Percentiles rank a stretch among this genome's conserved stretches.
These are phyloP conservation scores for Galeopterus variegatus DNA, from an alignment of 2,113 vertebrate species.

Conservation along the genomic window DNA sequence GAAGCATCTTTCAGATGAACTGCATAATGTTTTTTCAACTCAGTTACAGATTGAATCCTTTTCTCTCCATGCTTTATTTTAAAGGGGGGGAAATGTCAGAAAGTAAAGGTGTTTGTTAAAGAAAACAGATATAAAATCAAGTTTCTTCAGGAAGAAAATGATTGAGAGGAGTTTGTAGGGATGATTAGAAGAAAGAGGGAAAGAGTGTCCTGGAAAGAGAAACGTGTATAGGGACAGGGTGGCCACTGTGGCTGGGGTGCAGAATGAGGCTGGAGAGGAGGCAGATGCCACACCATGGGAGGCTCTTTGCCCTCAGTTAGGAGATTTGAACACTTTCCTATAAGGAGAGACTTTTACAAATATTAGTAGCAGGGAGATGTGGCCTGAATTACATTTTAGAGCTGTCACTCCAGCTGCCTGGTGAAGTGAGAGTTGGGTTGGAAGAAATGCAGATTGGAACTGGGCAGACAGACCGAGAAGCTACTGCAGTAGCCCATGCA, in stretches of 20 bases:
- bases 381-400: background rate
- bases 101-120: constrained; percentile 26
- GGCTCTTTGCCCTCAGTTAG: background rate
- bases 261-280: too few relatives aligned
- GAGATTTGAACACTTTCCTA: background rate
- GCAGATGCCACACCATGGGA: too few relatives aligned
- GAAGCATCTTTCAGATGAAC: constrained; percentile 11
- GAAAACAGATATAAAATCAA: constrained; percentile 44
- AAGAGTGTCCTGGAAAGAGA: background rate
- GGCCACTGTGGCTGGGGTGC: background rate
- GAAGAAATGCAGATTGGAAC: background rate
- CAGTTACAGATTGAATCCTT: constrained; percentile 41
- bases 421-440: background rate
- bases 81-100: background rate
- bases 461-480: background rate
- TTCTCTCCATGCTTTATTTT: constrained; percentile 48
- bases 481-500: background rate
- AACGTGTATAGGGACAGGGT: accelerated
- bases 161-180: background rate
- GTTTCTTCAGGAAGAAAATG: background rate
- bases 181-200: background rate
- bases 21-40: background rate
- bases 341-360: background rate
- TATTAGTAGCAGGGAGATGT: background rate
- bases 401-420: background rate